These are phyloP conservation scores for Epsilonema sp. DNA, from an alignment of 2,888 invertebrate species.

Conservation along the genomic window DNA sequence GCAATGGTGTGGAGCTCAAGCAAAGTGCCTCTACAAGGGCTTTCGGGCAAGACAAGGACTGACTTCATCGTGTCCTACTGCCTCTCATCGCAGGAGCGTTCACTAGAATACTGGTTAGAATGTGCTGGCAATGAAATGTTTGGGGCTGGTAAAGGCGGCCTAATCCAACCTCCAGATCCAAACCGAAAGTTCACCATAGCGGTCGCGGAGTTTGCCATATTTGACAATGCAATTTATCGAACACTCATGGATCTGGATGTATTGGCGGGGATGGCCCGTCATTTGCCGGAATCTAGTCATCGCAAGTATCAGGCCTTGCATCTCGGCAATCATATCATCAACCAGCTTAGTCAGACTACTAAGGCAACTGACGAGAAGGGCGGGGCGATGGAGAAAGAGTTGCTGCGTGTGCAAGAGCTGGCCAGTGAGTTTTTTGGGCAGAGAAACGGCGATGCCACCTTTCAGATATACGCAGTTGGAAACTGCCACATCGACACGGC, in stretches of 20 bases:
- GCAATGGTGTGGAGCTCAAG: slow-evolving; percentile 23
- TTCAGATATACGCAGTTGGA: slow-evolving; percentile 29
- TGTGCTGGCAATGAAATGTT: slow-evolving; percentile 37
- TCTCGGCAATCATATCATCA: slow-evolving; percentile 35
- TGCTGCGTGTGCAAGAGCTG: background rate
- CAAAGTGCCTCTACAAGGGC: slow-evolving; percentile 32
- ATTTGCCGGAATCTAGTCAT: slow-evolving; percentile 28
- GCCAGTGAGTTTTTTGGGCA: background rate
- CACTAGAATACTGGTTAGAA: too few species aligned
- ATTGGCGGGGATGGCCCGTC: slow-evolving; percentile 32
- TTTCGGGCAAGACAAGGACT: slow-evolving; percentile 12
- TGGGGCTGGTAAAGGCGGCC: slow-evolving; percentile 32
- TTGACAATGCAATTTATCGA: slow-evolving; percentile 29
- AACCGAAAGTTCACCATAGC: slow-evolving; percentile 28
- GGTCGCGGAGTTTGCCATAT: slow-evolving; percentile 30
- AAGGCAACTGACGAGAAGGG: too few species aligned
- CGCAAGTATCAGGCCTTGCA: slow-evolving; percentile 35
- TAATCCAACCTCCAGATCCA: slow-evolving; percentile 32
- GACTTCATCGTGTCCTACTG: too few species aligned
- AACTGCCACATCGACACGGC: slow-evolving; percentile 37
- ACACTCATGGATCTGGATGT: slow-evolving; percentile 33
- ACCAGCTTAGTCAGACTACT: too few species aligned
- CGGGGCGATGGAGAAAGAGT: slow-evolving; percentile 1
- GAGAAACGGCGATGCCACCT: background rate
- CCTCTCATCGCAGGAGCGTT: too few species aligned